Evolutionary conservation across 2,797 vertebrate genomes (phyloP).

Genomic region (Malacoraja senta): DNA sequence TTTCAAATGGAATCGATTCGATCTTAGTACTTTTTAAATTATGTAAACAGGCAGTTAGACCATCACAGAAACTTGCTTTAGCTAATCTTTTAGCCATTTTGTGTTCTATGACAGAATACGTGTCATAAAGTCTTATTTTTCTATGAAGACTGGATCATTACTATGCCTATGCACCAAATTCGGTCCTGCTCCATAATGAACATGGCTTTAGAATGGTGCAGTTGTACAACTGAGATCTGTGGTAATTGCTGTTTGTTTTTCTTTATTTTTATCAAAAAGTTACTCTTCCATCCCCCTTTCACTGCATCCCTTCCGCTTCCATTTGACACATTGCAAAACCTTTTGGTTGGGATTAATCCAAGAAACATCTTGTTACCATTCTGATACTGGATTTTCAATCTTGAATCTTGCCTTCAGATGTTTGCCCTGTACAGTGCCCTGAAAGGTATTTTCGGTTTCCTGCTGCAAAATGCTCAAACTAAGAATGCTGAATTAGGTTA

Average conservation of each 20-base stretch:
- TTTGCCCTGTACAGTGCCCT: neutral
- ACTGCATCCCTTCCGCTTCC: neutral
- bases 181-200: constrained; percentile 19
- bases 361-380: constrained; percentile 17
- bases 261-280: constrained; percentile 6
- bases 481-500: constrained; percentile 8
- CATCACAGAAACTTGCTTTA: constrained; percentile 31
- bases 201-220: constrained; percentile 22
- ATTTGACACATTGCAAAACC: neutral
- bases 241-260: constrained; percentile 36
- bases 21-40: constrained; percentile 36
- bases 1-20: constrained; percentile 34
- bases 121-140: constrained; percentile 34
- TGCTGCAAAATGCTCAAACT: constrained; percentile 13
- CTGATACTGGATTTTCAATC: constrained; percentile 32
- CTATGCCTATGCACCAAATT: constrained; percentile 25
- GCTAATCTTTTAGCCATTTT: constrained; percentile 32
- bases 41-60: constrained; percentile 36
- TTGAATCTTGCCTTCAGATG: constrained; percentile 11
- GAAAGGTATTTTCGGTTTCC: neutral
- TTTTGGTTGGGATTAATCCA: neutral
- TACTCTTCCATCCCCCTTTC: neutral
- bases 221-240: constrained; percentile 19
- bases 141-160: constrained; percentile 35
- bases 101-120: constrained; percentile 29